Conservation (phyloP, 2,797 vertebrate genomes). For the Alectoris magna region DNA sequence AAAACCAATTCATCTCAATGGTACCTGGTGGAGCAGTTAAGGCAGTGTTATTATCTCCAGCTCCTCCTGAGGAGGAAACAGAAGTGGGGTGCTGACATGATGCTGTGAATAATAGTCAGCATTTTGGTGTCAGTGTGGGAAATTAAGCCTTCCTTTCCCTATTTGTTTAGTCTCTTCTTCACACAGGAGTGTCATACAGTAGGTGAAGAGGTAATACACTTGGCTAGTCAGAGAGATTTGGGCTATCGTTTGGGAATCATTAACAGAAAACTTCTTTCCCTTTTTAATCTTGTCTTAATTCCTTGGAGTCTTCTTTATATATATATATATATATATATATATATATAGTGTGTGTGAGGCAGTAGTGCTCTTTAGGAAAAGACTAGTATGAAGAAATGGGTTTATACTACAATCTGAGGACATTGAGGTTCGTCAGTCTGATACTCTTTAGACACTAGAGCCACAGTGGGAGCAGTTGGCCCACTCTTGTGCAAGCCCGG, state of each 20-base stretch:
- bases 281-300: not conserved
- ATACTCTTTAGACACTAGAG: not conserved
- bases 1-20: not conserved
- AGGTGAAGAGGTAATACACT: not conserved
- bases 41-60: not conserved
- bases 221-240: not conserved
- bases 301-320: not conserved
- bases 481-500: not conserved
- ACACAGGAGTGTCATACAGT: not conserved
- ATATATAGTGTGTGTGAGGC: not conserved
- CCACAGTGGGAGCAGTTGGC: not conserved
- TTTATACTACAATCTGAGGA: not conserved
- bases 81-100: not conserved
- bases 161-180: not conserved
- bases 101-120: not conserved
- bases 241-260: not conserved
- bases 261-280: not conserved
- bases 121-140: not conserved
- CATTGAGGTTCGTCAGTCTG: not conserved
- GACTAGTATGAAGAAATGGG: not conserved
- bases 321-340: not conserved
- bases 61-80: slow-evolving; percentile 4
- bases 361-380: not conserved
- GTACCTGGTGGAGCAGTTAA: not conserved
- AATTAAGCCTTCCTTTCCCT: not conserved